phyloP scores from a whole-genome alignment of 2,888 invertebrate genomes.

The Furcula furcula region DNA sequence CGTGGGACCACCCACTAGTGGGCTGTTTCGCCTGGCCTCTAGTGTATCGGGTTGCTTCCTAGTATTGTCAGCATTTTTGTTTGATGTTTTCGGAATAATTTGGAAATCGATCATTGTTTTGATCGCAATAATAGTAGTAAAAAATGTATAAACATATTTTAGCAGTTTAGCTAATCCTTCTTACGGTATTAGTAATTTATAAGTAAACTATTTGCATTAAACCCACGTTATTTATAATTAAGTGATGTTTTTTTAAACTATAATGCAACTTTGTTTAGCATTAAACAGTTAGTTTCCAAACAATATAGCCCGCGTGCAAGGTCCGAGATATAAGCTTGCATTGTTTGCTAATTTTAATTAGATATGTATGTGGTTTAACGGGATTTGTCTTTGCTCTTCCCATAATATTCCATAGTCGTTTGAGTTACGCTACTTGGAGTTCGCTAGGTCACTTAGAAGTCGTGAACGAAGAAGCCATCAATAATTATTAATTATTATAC shows the following conservation, averaged over 20 bases:
- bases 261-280: not conserved
- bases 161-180: not conserved
- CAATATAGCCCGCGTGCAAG: not conserved
- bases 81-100: too few species aligned
- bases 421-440: not conserved
- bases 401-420: not conserved
- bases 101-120: too few species aligned
- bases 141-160: not conserved
- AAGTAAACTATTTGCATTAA: not conserved
- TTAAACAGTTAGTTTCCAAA: not conserved
- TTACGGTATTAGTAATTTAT: not conserved
- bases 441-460: not conserved
- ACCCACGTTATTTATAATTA: too few species aligned
- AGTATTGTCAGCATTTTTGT: constrained; percentile 29
- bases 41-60: constrained; percentile 57
- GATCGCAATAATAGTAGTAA: constrained; percentile 2
- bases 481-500: too few species aligned
- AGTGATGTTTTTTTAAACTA: too few species aligned
- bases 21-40: constrained; percentile 44
- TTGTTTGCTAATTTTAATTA: constrained; percentile 3
- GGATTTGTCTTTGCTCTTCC: not conserved
- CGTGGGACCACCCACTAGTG: constrained; percentile 59
- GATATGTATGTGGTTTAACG: constrained; percentile 1
- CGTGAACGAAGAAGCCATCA: too few species aligned
- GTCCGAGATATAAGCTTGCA: not conserved